Conservation (phyloP, 2,797 vertebrate species). For the Staurois parvus region DNA sequence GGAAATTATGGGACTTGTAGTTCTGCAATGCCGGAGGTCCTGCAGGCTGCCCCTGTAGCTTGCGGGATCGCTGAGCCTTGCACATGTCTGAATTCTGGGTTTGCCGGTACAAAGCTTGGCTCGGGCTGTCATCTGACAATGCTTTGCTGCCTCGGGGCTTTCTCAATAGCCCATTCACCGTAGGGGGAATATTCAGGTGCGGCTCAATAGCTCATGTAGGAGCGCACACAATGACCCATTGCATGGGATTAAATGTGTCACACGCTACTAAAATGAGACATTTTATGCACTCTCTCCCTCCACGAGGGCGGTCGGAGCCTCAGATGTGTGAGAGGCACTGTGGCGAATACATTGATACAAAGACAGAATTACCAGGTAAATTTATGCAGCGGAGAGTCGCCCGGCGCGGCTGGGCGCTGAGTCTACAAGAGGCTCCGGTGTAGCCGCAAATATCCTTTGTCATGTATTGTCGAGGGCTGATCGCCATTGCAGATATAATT, state of each 20-base stretch:
- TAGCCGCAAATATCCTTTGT: too few species aligned
- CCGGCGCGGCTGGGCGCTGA: neutral
- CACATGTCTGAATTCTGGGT: neutral
- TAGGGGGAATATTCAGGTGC: slow-evolving; percentile 63
- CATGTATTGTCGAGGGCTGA: too few species aligned
- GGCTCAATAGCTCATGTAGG: slow-evolving; percentile 47
- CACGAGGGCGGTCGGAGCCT: slow-evolving; percentile 63
- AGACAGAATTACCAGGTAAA: slow-evolving; percentile 24
- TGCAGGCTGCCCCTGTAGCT: neutral
- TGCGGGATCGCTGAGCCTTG: neutral
- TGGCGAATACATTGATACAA: slow-evolving; percentile 32
- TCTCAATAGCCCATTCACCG: slow-evolving; percentile 41
- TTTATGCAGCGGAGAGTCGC: slow-evolving; percentile 23
- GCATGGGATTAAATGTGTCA: slow-evolving; percentile 66
- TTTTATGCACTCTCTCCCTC: slow-evolving; percentile 61
- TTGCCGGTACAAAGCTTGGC: slow-evolving; percentile 31
- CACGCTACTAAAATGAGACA: slow-evolving; percentile 50
- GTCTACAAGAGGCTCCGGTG: neutral
- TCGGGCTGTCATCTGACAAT: neutral
- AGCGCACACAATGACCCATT: slow-evolving; percentile 62
- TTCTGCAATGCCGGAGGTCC: too few species aligned
- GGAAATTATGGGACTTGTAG: too few species aligned
- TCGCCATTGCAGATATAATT: too few species aligned
- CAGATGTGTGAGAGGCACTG: slow-evolving; percentile 59
- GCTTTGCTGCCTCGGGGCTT: slow-evolving; percentile 33